Evolutionary conservation across 2,888 invertebrate genomes (phyloP).

Genomic region (Phyllotreta cruciferae): DNA sequence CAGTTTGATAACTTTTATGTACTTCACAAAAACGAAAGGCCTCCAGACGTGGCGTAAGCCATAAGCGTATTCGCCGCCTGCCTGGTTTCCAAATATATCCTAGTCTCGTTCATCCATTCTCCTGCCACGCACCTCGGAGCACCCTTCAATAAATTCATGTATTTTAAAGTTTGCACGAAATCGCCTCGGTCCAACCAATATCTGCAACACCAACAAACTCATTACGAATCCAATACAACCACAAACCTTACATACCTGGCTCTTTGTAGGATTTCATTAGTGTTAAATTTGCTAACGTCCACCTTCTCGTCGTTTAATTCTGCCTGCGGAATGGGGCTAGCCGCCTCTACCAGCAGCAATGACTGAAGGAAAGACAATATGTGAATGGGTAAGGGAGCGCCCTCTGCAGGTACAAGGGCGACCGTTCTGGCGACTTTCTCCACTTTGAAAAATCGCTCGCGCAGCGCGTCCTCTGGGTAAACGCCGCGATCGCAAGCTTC

Average conservation of each 20-base stretch:
- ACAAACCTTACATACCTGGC: conserved; percentile 70
- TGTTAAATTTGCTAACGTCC: conserved; percentile 78
- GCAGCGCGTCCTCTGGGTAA: conserved; percentile 84
- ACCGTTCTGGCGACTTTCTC: conserved; percentile 82
- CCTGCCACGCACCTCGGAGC: conserved; percentile 83
- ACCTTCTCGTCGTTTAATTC: conserved; percentile 77
- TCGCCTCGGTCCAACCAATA: conserved; percentile 91
- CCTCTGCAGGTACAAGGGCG: conserved; percentile 85
- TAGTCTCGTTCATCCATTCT: conserved; percentile 88
- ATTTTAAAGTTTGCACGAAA: conserved; percentile 82
- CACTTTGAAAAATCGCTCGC: conserved; percentile 83
- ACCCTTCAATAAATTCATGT: conserved; percentile 87
- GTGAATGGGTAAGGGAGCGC: conserved; percentile 84
- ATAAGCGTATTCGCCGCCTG: conserved; percentile 90
- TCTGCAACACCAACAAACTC: too few relatives aligned
- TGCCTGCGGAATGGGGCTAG: conserved; percentile 73
- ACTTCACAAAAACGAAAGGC: conserved; percentile 62
- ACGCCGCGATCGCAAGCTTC: conserved; percentile 83
- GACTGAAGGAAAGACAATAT: conserved; percentile 90
- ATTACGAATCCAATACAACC: background rate
- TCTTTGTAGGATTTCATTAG: conserved; percentile 88
- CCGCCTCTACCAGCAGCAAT: conserved; percentile 74
- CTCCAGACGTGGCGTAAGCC: conserved; percentile 85
- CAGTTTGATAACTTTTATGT: too few relatives aligned
- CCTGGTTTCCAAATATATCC: conserved; percentile 83